Base-by-base conservation (phyloP, 2,888 invertebrate genomes). In the Cataglyphis livida region DNA sequence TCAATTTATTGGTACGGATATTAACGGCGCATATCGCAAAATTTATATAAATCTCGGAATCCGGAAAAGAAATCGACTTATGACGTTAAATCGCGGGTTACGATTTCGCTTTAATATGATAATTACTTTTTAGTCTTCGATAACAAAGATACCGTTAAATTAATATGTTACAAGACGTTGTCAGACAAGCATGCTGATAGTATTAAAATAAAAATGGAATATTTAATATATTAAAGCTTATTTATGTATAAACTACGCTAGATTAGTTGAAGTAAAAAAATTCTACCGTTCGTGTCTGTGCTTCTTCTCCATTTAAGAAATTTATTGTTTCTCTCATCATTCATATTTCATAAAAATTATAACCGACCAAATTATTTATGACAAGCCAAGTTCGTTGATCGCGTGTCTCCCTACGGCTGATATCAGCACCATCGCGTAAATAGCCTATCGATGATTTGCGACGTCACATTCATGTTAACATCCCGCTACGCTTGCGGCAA, bases 21-120 rank as follows among this genome's bases (percentile, higher is more conserved):
- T 82, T 84, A 83, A 79, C 78, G 81, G 62, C 51, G 81, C 38
- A 54, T 66, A 25, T 65, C 15, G 62, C 15, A 59, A 51, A 71
- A 81, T 82, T 28, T 54, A 48, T 83, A 82, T 89, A 84, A 87
- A 87, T 89, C 85, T 61, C 44, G 28, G 70, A 84, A 83, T 76
- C 61, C 84, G 82, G 61, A 83, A 82, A 76, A 79, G 65, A 85
- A 64, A 81, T 71, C 70, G 66, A 61, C 25, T 28, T 28, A 64
- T 35, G 59, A 59, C 70, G 59, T 68, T 64, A 74, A 75, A 66
- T 28, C 79, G 35, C 10, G 6, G 6, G 44, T 44, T 44, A 62
- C 48, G 81, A 79, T 87, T 87, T 84, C 85, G 87, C 86, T 83
- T 82, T 75, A 81, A 35, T 62, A 54, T 71, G 78, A 66, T 83